Percentiles rank a stretch among this genome's conserved stretches.
These are phyloP conservation scores for Philopedon plagiatum DNA, from an alignment of 2,888 invertebrate species.

Conservation along the genomic window DNA sequence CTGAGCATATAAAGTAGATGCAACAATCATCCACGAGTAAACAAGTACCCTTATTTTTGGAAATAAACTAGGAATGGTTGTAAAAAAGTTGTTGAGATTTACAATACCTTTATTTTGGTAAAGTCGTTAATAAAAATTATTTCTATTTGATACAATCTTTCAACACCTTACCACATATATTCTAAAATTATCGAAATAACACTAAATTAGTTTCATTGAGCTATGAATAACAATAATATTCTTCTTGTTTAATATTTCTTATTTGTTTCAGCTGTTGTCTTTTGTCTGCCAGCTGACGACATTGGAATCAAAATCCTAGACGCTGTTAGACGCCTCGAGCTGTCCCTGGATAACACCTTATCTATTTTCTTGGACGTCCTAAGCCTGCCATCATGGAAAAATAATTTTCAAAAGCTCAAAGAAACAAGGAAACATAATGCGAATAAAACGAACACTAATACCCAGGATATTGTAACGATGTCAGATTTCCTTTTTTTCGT, in stretches of 20 bases:
- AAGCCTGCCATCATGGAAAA: conserved; percentile 65
- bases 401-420: conserved; percentile 50
- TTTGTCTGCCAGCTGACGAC: conserved; percentile 71
- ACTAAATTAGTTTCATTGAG: too few species aligned
- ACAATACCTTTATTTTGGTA: too few species aligned
- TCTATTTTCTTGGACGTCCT: conserved; percentile 69
- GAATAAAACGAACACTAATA: conserved; percentile 5
- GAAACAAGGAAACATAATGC: background rate
- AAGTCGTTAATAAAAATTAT: too few species aligned
- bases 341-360: conserved; percentile 67
- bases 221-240: too few species aligned
- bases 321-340: conserved; percentile 67
- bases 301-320: conserved; percentile 66
- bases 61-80: too few species aligned
- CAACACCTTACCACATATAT: too few species aligned
- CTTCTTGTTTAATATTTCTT: conserved; percentile 31
- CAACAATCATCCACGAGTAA: too few species aligned
- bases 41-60: too few species aligned
- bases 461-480: conserved; percentile 46
- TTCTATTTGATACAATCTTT: too few species aligned
- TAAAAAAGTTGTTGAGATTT: too few species aligned
- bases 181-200: too few species aligned
- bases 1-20: too few species aligned
- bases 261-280: conserved; percentile 68
- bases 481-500: conserved; percentile 63